Base-by-base conservation (phyloP, 2,888 invertebrate genomes). In the Eubasilissa splendida region DNA sequence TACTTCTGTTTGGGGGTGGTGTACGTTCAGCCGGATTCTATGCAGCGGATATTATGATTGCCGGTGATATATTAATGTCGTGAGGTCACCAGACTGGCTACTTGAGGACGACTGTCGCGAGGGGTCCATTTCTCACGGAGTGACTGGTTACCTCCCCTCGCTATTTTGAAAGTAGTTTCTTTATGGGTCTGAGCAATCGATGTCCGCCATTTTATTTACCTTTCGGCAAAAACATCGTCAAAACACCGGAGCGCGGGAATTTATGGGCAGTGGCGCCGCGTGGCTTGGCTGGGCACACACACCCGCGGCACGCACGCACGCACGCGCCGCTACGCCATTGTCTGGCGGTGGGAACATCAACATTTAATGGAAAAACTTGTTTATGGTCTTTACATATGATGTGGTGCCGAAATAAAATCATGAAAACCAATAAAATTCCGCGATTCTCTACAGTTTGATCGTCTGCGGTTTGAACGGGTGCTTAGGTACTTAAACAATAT, bases 151-250 rank as follows among this genome's bases (percentile, higher is more conserved):
- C 31, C 74, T n/a, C 50, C 65, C 12, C 59, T 50, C 42, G 50
- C 50, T n/a, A 14, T 68, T n/a, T 14, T 33, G n/a, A 50, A 52
- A 68, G 31, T 53, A 53, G 22, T 54, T 31, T 14, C 71, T 71
- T 71, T 53, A 53, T 58, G 52, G 53, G 53, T 52, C 33, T 14
- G 71, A 71, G 71, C 71, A 63, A 71, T 80, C 66, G 53, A 80
- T 65, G 59, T 63, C 65, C 42, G 59, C 76, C 77, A 66, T 81
- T 68, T 78, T 76, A 80, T 80, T 82, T 80, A 82, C 80, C 80
- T 82, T 82, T 76, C 50, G 80, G 52, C 79, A 66, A 80, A 82
- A 82, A 80, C 78, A 77, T 78, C 80, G 82, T 80, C 80, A 77
- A 80, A 82, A 80, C 76, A 78, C 74, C 76, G 76, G 52, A 50